Evolutionary conservation across 2,797 vertebrate species (phyloP), one percentile per base, ranked within the genome.

Genomic region (Melanotaenia nigrans): DNA sequence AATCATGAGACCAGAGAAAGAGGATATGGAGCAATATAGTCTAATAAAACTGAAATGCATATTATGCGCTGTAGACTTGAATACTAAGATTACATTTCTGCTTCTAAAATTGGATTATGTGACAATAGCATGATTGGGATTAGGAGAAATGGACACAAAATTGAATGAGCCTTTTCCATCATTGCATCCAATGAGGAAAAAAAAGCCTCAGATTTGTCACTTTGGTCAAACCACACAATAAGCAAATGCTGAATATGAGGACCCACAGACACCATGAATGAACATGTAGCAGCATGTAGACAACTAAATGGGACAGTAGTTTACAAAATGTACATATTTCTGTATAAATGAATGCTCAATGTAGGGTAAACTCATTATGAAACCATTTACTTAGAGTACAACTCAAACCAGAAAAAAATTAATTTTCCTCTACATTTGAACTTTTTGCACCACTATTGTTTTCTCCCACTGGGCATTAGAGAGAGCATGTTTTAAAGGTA

Each of bases 61-160:
- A 85, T 85, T 73, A 75, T 78, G 75, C 1, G 16, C 56, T 32
- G 22, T 68, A 33, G 70, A 71, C 20, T 61, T 0, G 1, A 74
- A 80, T 61, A 25, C 65, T 49, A 49, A 68, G 58, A 89, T 87
- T 82, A 64, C 55, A 65, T 78, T 75, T 20, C 25, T 51, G 33
- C 33, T 58, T 47, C 62, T 53, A 71, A 85, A 85, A 87, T 74
- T 79, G 70, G 71, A 85, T 89, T 85, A 80, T 71, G 47, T 61
- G 64, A 85, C 76, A 88, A 85, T 49, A 68, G 70, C 22, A 63
- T 67, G 66, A 85, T 79, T 83, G 77, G 73, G 73, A 85, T 87
- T 85, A 80, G 67, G 42, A 71, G 74, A 78, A 78, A 65, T n/a
- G 47, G 63, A n/a, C 68, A 63, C 66, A 28, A 81, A 84, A 88